Conservation (phyloP, 1,140 invertebrate species). For the Prorops nasuta region DNA sequence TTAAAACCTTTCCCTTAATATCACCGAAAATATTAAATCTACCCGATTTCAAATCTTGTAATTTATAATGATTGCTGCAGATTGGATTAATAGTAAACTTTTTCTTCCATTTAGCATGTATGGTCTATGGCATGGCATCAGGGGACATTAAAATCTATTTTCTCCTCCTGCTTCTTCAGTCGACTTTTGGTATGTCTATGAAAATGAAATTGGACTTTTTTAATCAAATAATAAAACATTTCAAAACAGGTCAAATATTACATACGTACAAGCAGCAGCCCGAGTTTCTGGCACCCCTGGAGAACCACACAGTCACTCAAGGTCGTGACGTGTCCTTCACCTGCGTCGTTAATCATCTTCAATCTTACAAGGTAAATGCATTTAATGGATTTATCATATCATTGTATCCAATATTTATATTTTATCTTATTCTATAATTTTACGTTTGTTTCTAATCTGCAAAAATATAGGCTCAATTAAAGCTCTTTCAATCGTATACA, state of each 20-base stretch:
- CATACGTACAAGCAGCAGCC: constrained; percentile 59
- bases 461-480: too few relatives aligned
- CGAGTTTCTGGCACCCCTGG: constrained; percentile 75
- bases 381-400: too few relatives aligned
- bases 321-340: constrained; percentile 82
- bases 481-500: too few relatives aligned
- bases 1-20: too few relatives aligned
- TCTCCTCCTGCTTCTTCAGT: constrained; percentile 24
- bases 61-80: too few relatives aligned
- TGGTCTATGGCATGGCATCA: constrained; percentile 39
- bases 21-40: too few relatives aligned
- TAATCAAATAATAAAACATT: constrained; percentile 9
- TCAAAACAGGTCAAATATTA: constrained; percentile 26
- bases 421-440: too few relatives aligned
- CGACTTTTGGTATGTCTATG: constrained; percentile 31
- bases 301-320: constrained; percentile 81
- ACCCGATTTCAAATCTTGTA: too few relatives aligned
- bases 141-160: constrained; percentile 29
- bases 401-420: too few relatives aligned
- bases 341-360: constrained; percentile 83
- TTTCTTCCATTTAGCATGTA: constrained; percentile 30
- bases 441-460: too few relatives aligned
- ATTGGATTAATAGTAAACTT: too few relatives aligned
- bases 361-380: constrained; percentile 74
- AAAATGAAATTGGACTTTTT: constrained; percentile 7